Percentiles rank a stretch among this genome's conserved stretches.
Conservation (phyloP, 2,888 invertebrate genomes). For the Stenurella melanura region DNA sequence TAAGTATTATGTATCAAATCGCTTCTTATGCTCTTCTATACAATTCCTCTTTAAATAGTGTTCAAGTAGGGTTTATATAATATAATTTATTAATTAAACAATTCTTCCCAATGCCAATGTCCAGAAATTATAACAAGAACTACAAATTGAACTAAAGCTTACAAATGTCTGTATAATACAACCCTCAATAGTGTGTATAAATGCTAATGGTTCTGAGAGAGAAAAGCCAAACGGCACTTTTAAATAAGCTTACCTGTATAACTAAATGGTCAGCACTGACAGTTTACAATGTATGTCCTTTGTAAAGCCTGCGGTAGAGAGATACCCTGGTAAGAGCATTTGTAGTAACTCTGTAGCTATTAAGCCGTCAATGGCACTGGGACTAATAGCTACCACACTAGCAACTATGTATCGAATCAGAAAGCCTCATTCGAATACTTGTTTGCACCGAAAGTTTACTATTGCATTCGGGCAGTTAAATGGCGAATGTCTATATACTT, state of each 20-base stretch:
- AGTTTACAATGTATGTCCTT: background rate
- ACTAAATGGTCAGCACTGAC: background rate
- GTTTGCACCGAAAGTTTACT: conserved; percentile 14
- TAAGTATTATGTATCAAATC: too few relatives aligned
- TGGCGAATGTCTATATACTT: background rate
- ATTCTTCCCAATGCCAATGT: too few relatives aligned
- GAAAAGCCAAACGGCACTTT: background rate
- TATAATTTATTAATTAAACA: too few relatives aligned
- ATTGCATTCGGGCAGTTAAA: background rate
- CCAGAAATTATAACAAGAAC: too few relatives aligned
- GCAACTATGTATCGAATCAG: background rate
- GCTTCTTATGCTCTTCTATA: too few relatives aligned
- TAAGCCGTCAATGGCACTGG: conserved; percentile 6
- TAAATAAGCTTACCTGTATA: background rate
- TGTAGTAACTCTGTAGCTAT: conserved; percentile 7
- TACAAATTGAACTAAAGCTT: too few relatives aligned
- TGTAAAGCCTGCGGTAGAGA: background rate
- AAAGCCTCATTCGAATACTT: conserved; percentile 20
- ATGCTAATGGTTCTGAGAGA: background rate
- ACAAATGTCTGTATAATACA: too few relatives aligned
- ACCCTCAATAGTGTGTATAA: background rate
- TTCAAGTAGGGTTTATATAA: too few relatives aligned
- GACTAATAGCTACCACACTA: conserved; percentile 16
- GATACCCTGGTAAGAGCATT: background rate
- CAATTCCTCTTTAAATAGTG: too few relatives aligned